Evolutionary conservation across 2,888 invertebrate species (phyloP), one percentile per base, ranked within the genome.

Genomic region (Nomada flava): DNA sequence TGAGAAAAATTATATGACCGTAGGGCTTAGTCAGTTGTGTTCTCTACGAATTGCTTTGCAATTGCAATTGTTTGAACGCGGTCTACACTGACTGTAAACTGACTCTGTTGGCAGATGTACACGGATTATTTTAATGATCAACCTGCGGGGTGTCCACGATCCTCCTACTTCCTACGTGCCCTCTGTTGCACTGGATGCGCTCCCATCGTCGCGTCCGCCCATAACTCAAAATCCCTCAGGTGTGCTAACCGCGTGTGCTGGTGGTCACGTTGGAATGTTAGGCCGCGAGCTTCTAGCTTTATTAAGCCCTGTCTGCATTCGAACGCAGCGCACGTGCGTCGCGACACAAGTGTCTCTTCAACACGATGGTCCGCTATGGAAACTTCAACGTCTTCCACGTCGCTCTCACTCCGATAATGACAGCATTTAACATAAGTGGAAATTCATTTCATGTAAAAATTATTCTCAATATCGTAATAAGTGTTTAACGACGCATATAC

Each of bases 151-250:
- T 55, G 18, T 5, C 26, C 52, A 65, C 53, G 53, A 52, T 15
- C 57, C 18, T 13, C 36, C 67, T 20, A 44, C 57, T 52, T 65
- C n/a, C 47, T 23, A 59, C 63, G 59, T 81, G 52, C 59, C 68
- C 53, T 53, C 44, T 42, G 52, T 57, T 72, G 20, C 29, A 42
- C 23, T 64, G 18, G 42, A 60, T 42, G 47, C 65, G 57, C 82
- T 47, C 50, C 73, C 70, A 26, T 67, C 64, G 57, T 69, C 67
- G 85, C 85, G 89, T 91, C 90, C 88, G 90, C 86, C 85, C 88
- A 90, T 91, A 91, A 91, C 89, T 91, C 89, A 91, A 91, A 92
- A 92, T 92, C 92, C 91, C 91, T 91, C 90, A 91, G 91, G 92
- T 92, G 91, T 90, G 90, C 89, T 90, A 91, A 91, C 90, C 91